Conservation (phyloP, 23 tunicate species). For the Aplidium turbinatum region DNA sequence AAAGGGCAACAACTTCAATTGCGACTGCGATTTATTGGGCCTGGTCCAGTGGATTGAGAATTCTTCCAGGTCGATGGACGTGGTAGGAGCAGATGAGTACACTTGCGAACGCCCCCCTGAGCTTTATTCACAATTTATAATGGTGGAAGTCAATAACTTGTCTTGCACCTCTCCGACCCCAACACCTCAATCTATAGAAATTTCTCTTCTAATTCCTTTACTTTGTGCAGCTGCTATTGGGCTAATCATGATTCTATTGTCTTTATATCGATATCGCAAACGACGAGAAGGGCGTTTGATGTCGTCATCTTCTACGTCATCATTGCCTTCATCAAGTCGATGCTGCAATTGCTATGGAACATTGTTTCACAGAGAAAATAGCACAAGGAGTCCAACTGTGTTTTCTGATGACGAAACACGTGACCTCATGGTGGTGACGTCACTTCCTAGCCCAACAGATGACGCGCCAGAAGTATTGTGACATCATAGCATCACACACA, state of each 20-base stretch:
- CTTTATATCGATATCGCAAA: slow-evolving; percentile 10
- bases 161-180: slow-evolving; percentile 8
- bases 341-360: not conserved
- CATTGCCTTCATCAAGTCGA: not conserved
- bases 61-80: not conserved
- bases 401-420: slow-evolving; percentile 39
- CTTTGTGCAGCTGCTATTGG: slow-evolving; percentile 1
- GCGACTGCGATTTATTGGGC: slow-evolving; percentile 31
- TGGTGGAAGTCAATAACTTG: slow-evolving; percentile 11
- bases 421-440: slow-evolving; percentile 41
- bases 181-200: not conserved
- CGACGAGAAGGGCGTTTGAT: too few species aligned
- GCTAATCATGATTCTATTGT: not conserved
- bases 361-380: not conserved
- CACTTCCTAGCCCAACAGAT: slow-evolving; percentile 32
- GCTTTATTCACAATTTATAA: not conserved
- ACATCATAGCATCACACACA: too few species aligned
- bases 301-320: not conserved
- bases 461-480: too few species aligned
- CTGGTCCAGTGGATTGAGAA: slow-evolving; percentile 33
- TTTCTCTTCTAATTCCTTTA: not conserved
- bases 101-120: slow-evolving; percentile 31
- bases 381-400: slow-evolving; percentile 7
- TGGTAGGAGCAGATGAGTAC: slow-evolving; percentile 15
- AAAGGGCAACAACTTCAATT: slow-evolving; percentile 39